Base-by-base conservation (phyloP, 1,140 invertebrate species). In the Scaptomyza graminum region DNA sequence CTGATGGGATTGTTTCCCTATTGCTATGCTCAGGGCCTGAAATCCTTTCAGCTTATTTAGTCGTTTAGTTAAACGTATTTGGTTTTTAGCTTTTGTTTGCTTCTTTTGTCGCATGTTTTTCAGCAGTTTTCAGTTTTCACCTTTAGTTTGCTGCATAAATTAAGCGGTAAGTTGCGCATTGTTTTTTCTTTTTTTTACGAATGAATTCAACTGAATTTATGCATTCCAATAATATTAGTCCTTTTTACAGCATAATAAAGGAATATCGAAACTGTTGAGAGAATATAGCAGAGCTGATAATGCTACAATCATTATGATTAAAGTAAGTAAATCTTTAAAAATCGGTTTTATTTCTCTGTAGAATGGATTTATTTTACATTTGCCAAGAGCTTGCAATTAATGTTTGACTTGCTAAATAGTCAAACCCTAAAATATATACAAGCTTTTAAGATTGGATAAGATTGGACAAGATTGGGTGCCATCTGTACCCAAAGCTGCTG, bases 401-500 rank as follows among this genome's bases (percentile, higher is more conserved):
- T 18, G 18, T 18, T 18, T 18, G 18, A 18, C 18, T 18, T 18
- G 1, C 3, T 18, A 3, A 18, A 18, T 18, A 18, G 18, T 37
- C 11, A 31, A 11, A 39, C 9, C 34, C 18, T 18, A 18, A 39
- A 39, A 39, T 39, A 39, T 39, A 12, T 39, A 39, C 9, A 7
- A 9, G 34, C 9, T 39, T 1, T 9, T 3, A 7, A 11, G 9
- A 39, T 39, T 39, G 6, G n/a, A n/a, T n/a, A n/a, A n/a, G n/a
- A n/a, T n/a, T n/a, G n/a, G n/a, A n/a, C n/a, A n/a, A n/a, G n/a
- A n/a, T n/a, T 89, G 72, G 15, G 83, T 79, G 34, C 79, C 84
- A 55, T 91, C 79, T 91, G 77, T 92, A 77, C 92, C 95, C 60
- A 98, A 90, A 78, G 95, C 93, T 71, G 96, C 95, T 39, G 95